Conservation (phyloP, 2,797 vertebrate species). For the Distichodus sexfasciatus region DNA sequence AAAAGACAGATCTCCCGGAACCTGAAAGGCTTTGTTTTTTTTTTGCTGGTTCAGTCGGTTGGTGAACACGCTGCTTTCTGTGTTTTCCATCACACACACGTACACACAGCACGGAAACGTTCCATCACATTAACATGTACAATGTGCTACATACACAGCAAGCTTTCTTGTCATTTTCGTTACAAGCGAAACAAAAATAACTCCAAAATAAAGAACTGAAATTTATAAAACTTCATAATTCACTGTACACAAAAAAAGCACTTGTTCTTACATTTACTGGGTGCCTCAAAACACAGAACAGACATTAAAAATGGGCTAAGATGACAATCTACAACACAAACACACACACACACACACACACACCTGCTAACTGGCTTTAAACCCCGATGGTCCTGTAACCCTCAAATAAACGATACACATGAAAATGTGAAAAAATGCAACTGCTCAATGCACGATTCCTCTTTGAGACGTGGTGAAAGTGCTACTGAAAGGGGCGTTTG, state of each 20-base stretch:
- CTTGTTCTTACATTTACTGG: constrained; percentile 41
- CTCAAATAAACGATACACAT: constrained; percentile 46
- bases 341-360: too few species aligned
- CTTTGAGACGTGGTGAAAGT: constrained; percentile 64
- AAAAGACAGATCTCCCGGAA: too few species aligned
- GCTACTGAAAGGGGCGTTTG: constrained; percentile 59
- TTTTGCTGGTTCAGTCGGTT: not conserved
- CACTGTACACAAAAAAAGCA: constrained; percentile 53
- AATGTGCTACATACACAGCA: constrained; percentile 19
- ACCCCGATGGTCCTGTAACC: too few species aligned
- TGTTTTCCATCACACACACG: too few species aligned
- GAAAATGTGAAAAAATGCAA: constrained; percentile 50
- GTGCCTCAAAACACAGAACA: not conserved
- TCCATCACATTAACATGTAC: constrained; percentile 9
- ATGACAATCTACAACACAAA: constrained; percentile 16
- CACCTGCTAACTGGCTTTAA: too few species aligned
- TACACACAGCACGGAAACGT: too few species aligned
- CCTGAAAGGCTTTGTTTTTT: not conserved
- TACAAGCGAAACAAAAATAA: constrained; percentile 51
- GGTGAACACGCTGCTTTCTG: too few species aligned
- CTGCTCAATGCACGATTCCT: constrained; percentile 66
- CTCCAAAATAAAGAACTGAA: constrained; percentile 55
- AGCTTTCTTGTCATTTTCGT: constrained; percentile 32
- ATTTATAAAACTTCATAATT: constrained; percentile 51
- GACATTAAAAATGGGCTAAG: too few species aligned